phyloP scores from a whole-genome alignment of 2,888 invertebrate species.

The Nemotelus nigrinus region DNA sequence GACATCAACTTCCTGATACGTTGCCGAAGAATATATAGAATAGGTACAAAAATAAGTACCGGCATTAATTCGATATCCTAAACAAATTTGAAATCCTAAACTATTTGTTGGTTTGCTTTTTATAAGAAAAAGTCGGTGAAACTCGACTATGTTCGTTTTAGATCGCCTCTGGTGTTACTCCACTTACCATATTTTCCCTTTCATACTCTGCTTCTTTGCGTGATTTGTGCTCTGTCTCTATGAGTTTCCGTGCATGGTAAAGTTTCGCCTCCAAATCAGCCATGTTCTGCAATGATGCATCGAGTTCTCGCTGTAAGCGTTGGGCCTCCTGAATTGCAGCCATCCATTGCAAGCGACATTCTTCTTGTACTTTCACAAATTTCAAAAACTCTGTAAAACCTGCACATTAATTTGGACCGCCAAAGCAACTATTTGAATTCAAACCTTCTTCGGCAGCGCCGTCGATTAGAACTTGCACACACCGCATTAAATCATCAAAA shows the following conservation, averaged over 20 bases:
- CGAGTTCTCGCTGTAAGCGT: constrained; percentile 75
- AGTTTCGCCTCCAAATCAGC: constrained; percentile 82
- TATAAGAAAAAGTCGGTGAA: no score
- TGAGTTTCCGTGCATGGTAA: constrained; percentile 79
- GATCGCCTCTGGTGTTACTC: neutral
- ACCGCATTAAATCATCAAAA: constrained; percentile 77
- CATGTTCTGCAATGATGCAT: constrained; percentile 76
- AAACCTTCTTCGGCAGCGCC: constrained; percentile 75
- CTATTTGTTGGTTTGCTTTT: no score
- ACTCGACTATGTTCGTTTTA: no score
- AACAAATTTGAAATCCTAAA: no score
- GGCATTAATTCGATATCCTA: no score
- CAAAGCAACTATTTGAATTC: neutral
- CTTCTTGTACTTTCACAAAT: constrained; percentile 78
- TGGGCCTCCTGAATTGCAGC: constrained; percentile 77
- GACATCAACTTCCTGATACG: no score
- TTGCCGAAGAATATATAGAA: no score
- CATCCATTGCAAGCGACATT: constrained; percentile 75
- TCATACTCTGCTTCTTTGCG: constrained; percentile 77
- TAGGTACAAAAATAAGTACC: no score
- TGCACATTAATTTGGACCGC: neutral
- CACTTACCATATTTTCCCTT: constrained; percentile 74
- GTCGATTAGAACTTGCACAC: constrained; percentile 72
- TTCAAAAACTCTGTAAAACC: constrained; percentile 73
- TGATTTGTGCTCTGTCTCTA: constrained; percentile 82